phyloP scores from a whole-genome alignment of 2,113 vertebrate species.

The Setophaga coronata region DNA sequence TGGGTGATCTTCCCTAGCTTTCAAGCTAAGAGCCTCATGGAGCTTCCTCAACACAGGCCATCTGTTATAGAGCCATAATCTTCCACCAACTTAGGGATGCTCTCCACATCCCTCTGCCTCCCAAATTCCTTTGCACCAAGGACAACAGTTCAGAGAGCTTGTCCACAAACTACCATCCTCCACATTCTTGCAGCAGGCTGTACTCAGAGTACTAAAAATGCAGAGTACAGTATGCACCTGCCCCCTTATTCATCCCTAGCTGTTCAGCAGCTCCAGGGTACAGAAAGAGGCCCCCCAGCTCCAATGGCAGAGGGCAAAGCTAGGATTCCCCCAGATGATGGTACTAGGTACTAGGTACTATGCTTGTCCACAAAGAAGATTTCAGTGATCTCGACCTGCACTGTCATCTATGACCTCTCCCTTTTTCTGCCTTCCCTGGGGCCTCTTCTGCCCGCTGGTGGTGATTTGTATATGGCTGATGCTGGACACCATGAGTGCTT shows the following conservation, averaged over 20 bases:
- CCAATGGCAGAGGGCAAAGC: background rate
- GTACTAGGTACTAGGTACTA: too few relatives aligned
- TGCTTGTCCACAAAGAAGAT: background rate
- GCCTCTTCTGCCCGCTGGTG: background rate
- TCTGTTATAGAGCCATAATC: background rate
- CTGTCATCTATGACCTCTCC: background rate
- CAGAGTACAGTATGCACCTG: background rate
- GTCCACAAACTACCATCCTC: background rate
- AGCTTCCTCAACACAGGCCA: background rate
- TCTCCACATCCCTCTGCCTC: background rate
- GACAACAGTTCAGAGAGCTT: background rate
- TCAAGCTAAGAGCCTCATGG: background rate
- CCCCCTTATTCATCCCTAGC: background rate
- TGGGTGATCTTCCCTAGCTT: background rate
- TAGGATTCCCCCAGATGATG: background rate
- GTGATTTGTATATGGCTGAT: background rate
- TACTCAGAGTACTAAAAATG: background rate
- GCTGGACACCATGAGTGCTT: background rate
- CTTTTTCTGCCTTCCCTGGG: background rate
- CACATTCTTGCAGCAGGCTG: background rate
- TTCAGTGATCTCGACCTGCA: background rate
- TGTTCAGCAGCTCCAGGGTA: background rate
- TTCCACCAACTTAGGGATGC: background rate
- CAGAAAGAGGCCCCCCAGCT: background rate
- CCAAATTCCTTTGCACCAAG: background rate